Base-by-base conservation (phyloP, 1,140 invertebrate species). In the Scaptomyza pallida region DNA sequence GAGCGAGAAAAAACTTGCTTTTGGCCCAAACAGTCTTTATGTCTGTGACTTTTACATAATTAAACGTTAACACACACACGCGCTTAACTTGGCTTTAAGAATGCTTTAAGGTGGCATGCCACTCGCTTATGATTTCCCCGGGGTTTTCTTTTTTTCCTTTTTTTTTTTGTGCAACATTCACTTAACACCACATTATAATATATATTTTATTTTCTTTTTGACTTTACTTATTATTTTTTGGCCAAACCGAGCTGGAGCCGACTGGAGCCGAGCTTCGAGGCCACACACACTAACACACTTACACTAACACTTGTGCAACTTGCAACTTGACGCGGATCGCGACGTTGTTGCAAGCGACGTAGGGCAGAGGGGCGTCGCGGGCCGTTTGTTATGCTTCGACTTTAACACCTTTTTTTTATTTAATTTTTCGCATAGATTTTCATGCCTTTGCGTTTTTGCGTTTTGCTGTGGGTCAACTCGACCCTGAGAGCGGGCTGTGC, bases 71-170 rank as follows among this genome's bases (percentile, higher is more conserved):
- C 56, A 43, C 63, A 43, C 63, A 67, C 62, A 52, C 55, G 63
- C 41, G 26, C 26, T 30, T 59, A 54, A 48, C 63, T 68, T 51
- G 62, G 67, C 67, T 63, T 85, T 85, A 73, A n/a, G n/a, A 85
- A 86, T 45, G 78, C 78, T 68, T 78, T 78, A 67, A 78, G 50
- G 43, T 35, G 41, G 67, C 23, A n/a, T n/a, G n/a, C 67, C 81
- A 88, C 81, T 88, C 78, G 82, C 78, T 80, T 73, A 88, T 88
- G 72, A 88, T 88, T 88, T 88, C 82, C 82, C 82, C 72, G 75
- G 82, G 80, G 82, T 45, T n/a, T n/a, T n/a, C n/a, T n/a, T n/a
- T n/a, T n/a, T n/a, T n/a, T n/a, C n/a, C n/a, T n/a, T n/a, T n/a
- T n/a, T n/a, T n/a, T n/a, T n/a, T 26, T 26, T 26, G 23, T 26